Base-by-base conservation (phyloP, 1,140 invertebrate species). In the Eumaeus atala region DNA sequence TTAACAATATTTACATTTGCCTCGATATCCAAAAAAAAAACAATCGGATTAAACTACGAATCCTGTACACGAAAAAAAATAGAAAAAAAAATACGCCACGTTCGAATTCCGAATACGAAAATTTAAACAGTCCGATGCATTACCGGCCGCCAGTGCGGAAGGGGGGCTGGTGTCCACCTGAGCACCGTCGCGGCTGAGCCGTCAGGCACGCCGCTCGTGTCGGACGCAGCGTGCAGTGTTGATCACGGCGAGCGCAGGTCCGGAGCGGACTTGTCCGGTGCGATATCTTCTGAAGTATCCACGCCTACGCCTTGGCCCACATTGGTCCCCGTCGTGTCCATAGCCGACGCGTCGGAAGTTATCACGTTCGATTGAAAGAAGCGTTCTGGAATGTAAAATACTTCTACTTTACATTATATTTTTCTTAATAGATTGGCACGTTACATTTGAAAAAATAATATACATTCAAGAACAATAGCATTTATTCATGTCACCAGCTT, bases 321-420 rank as follows among this genome's bases (percentile, higher is more conserved):
- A 6, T 28, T 28, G 7, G 69, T 71, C 38, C 69, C 70, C n/a
- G 72, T 60, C 37, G 82, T 84, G 59, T 88, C 87, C 83, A 88
- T 83, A 10, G 83, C 74, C 0, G 77, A 72, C 40, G 74, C 70
- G 53, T 88, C 87, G 11, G 85, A 82, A 8, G 83, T 87, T 54
- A 88, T 88, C 64, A 87, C 87, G 63, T 78, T 87, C 5, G 87
- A 87, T 75, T 87, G 87, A 70, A 88, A 88, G 72, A 88, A 88
- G 10, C 87, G 84, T 63, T 88, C 87, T 88, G 70, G 65, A 58
- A 62, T 64, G 62, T 64, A 64, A 61, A 64, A 64, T 47, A 64
- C 62, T 60, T 64, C 58, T 51, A 66, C 64, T 42, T 53, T 53
- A 53, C 14, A 52, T 36, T 44, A 59, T 21, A 33, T 10, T 11